Percentiles rank a stretch among this genome's conserved stretches.
These are phyloP conservation scores for Hypsibius dujardini DNA, from an alignment of 1,140 invertebrate genomes.

Conservation along the genomic window DNA sequence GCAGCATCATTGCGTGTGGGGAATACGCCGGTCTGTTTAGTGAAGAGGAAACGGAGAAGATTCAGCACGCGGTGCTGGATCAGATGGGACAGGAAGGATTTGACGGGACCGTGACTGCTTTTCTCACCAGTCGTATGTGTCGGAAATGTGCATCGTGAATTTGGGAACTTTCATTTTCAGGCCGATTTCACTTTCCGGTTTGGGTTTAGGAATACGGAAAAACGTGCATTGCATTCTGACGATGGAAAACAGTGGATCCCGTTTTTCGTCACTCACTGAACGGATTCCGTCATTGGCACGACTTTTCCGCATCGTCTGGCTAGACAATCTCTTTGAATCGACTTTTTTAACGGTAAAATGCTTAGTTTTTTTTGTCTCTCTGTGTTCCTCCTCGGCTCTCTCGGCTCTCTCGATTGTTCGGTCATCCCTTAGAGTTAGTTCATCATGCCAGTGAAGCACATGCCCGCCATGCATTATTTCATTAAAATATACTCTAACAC, in stretches of 20 bases:
- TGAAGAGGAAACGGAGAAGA: conserved; percentile 58
- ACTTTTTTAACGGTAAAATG: conserved; percentile 40
- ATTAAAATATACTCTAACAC: conserved; percentile 33
- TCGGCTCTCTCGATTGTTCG: too few species aligned
- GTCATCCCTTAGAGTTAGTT: too few species aligned
- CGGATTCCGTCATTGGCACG: conserved; percentile 58
- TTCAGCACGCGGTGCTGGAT: conserved; percentile 50
- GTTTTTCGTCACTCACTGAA: conserved; percentile 48
- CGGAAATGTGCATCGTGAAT: background rate
- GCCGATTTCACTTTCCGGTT: conserved; percentile 12
- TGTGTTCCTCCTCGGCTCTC: too few species aligned
- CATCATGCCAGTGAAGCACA: too few species aligned
- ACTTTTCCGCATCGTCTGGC: conserved; percentile 45
- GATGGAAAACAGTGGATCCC: conserved; percentile 52
- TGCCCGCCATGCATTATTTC: too few species aligned
- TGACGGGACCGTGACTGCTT: conserved; percentile 47
- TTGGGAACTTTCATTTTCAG: too few species aligned
- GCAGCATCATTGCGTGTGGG: conserved; percentile 49
- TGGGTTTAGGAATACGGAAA: conserved; percentile 50
- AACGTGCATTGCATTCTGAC: conserved; percentile 68
- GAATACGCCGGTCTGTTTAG: conserved; percentile 58
- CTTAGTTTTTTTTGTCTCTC: too few species aligned
- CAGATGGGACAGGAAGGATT: conserved; percentile 50
- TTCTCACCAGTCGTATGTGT: conserved; percentile 47
- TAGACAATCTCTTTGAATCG: conserved; percentile 42